Conservation (phyloP, 2,113 vertebrate species). For the Ploceus nigricollis region DNA sequence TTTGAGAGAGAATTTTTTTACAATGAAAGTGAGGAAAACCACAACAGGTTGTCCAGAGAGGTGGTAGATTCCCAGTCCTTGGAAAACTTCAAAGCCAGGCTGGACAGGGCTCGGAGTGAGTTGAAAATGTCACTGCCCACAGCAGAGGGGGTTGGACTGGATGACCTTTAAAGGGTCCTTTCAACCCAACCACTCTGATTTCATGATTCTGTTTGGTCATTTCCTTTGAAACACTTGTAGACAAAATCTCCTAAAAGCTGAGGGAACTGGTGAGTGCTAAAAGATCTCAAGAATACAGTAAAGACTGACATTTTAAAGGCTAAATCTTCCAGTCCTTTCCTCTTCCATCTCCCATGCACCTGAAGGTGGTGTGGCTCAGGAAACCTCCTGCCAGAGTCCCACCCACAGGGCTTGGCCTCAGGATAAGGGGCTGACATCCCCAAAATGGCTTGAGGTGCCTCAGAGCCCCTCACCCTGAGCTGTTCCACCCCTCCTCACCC, state of each 20-base stretch:
- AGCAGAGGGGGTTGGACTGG: neutral
- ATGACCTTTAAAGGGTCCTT: neutral
- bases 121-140: neutral
- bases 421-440: neutral
- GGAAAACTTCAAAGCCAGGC: neutral
- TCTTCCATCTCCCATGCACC: neutral
- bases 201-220: neutral
- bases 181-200: neutral
- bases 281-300: neutral
- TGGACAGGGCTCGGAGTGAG: neutral
- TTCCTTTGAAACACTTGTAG: neutral
- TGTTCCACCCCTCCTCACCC: neutral
- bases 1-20: neutral
- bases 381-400: neutral
- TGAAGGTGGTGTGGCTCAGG: neutral
- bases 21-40: neutral
- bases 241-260: neutral
- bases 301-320: neutral
- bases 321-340: neutral
- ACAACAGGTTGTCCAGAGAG: neutral
- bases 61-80: neutral
- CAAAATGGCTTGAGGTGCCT: neutral
- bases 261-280: neutral
- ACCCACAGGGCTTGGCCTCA: neutral
- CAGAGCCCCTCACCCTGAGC: neutral